Evolutionary conservation across 2,797 vertebrate genomes (phyloP).

Genomic region (Cirrhinus mrigala): DNA sequence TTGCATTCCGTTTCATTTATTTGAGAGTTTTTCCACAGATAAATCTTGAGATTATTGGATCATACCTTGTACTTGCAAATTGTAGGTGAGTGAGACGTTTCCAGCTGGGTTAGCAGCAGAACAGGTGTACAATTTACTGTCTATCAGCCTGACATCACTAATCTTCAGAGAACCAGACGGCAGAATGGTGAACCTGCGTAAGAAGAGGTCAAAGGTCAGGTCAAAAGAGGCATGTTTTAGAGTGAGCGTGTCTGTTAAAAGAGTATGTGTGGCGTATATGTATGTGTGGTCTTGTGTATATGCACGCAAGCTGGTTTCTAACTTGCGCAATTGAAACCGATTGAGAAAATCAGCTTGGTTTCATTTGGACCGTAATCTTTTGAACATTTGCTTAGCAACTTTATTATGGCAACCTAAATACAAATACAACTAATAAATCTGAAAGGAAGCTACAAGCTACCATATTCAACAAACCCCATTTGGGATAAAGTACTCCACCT

Average conservation of each 20-base stretch:
- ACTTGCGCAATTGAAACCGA: slow-evolving; percentile 17
- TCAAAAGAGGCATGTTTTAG: slow-evolving; percentile 1
- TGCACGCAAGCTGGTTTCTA: slow-evolving; percentile 6
- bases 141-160: slow-evolving; percentile 78
- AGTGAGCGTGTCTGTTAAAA: neutral
- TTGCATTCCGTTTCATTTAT: neutral
- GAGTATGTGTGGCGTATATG: neutral
- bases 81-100: slow-evolving; percentile 81
- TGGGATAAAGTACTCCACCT: slow-evolving; percentile 25
- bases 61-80: slow-evolving; percentile 88
- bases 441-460: slow-evolving; percentile 67
- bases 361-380: slow-evolving; percentile 67
- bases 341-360: slow-evolving; percentile 48
- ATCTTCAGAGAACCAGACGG: slow-evolving; percentile 87
- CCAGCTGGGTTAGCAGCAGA: slow-evolving; percentile 85
- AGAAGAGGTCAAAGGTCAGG: slow-evolving; percentile 64
- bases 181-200: slow-evolving; percentile 82
- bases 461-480: slow-evolving; percentile 38
- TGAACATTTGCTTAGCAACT: slow-evolving; percentile 71
- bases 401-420: slow-evolving; percentile 74
- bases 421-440: slow-evolving; percentile 66
- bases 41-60: neutral
- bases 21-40: neutral
- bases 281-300: neutral
- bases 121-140: slow-evolving; percentile 88